These are phyloP conservation scores for Elymnias hypermnestra DNA, from an alignment of 1,140 invertebrate species.

Conservation along the genomic window DNA sequence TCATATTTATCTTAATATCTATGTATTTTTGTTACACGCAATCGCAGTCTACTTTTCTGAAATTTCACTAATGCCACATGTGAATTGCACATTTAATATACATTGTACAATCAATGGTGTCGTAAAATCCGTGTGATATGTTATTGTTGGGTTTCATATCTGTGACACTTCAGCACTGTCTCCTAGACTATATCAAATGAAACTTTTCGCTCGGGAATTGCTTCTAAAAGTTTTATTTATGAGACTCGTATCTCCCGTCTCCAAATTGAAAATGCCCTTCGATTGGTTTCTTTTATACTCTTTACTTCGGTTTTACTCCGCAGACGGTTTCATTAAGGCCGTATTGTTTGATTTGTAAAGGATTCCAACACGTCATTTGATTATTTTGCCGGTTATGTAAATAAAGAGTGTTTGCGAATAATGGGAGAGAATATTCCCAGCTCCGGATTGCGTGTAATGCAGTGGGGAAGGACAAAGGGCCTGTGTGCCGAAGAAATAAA, in stretches of 20 bases:
- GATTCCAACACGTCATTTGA: constrained; percentile 5
- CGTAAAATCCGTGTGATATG: no score
- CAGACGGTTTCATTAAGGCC: constrained; percentile 31
- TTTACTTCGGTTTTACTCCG: constrained; percentile 16
- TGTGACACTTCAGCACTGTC: neutral
- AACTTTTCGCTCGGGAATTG: constrained; percentile 19
- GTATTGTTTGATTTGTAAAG: constrained; percentile 25
- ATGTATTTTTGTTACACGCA: no score
- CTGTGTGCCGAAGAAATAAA: neutral
- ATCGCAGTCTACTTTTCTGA: no score
- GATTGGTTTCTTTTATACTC: constrained; percentile 17
- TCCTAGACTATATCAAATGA: constrained; percentile 9
- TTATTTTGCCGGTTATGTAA: constrained; percentile 12
- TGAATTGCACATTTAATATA: no score
- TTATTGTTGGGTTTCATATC: no score
- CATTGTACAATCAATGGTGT: no score
- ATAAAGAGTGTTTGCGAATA: constrained; percentile 1
- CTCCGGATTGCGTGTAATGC: neutral
- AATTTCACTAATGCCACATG: no score
- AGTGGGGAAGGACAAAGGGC: neutral
- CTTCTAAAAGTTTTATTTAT: constrained; percentile 32
- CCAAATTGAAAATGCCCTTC: constrained; percentile 28
- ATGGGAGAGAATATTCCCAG: neutral
- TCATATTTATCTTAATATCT: no score
- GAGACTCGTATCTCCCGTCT: constrained; percentile 18